These are phyloP conservation scores for Hartigia nigra DNA, from an alignment of 2,888 invertebrate genomes.

Conservation along the genomic window DNA sequence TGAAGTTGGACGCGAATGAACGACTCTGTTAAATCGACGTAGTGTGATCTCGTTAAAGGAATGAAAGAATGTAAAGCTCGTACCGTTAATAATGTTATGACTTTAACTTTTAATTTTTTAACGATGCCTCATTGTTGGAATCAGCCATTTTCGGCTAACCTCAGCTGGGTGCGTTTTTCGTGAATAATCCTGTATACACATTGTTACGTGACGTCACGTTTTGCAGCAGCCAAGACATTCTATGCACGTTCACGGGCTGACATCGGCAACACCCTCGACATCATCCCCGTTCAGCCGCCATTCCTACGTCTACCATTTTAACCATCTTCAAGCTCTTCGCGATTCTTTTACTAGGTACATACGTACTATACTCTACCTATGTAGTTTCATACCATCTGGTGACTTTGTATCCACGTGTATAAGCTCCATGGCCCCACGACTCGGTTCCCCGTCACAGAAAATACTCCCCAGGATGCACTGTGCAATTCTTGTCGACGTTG, in stretches of 20 bases:
- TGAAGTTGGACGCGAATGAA: too few relatives aligned
- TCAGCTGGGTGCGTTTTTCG: too few relatives aligned
- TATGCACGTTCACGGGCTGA: conserved; percentile 37
- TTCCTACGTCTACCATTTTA: neutral
- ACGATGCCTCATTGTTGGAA: too few relatives aligned
- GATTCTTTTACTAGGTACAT: neutral
- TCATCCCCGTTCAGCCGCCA: neutral
- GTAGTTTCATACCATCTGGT: neutral
- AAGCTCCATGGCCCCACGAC: neutral
- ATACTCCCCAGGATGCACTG: conserved; percentile 17
- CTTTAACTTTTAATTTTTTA: too few relatives aligned
- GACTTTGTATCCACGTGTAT: neutral
- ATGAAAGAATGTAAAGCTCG: too few relatives aligned
- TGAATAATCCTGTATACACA: neutral
- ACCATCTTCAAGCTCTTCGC: neutral
- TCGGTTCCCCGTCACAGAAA: conserved; percentile 1
- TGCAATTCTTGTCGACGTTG: neutral
- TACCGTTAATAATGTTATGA: too few relatives aligned
- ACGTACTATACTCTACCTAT: neutral
- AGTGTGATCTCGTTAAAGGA: too few relatives aligned
- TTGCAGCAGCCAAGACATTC: conserved; percentile 46
- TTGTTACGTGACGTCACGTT: conserved; percentile 45
- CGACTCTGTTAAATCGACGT: too few relatives aligned
- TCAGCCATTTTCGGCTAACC: too few relatives aligned
- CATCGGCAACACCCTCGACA: conserved; percentile 10